These are phyloP conservation scores for Eumaeus atala DNA, from an alignment of 1,140 invertebrate species.

Conservation along the genomic window DNA sequence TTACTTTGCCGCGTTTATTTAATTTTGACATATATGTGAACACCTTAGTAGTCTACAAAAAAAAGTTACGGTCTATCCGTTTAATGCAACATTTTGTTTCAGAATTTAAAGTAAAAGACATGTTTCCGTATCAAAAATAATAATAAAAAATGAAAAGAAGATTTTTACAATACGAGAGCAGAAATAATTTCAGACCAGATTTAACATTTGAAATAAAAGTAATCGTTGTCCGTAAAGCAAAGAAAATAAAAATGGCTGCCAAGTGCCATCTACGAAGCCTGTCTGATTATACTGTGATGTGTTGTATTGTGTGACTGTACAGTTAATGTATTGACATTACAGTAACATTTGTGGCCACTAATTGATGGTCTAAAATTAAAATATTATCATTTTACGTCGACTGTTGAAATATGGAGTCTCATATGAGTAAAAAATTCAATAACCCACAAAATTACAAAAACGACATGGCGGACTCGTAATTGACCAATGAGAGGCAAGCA, in stretches of 20 bases:
- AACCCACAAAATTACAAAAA: constrained; percentile 59
- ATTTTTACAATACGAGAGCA: too few species aligned
- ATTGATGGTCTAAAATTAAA: background rate
- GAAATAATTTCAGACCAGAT: too few species aligned
- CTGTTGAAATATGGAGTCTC: background rate
- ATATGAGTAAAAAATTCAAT: constrained; percentile 48
- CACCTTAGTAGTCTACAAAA: too few species aligned
- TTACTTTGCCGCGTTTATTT: too few species aligned
- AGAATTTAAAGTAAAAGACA: too few species aligned
- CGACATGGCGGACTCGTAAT: constrained; percentile 77
- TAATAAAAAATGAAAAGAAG: too few species aligned
- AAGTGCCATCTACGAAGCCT: constrained; percentile 36
- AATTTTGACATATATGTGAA: too few species aligned
- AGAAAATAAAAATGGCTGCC: constrained; percentile 54
- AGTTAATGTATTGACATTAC: background rate
- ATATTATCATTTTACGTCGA: background rate
- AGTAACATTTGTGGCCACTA: background rate
- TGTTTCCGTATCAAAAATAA: too few species aligned
- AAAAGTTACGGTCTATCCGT: too few species aligned
- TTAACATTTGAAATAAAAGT: too few species aligned
- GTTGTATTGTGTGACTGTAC: constrained; percentile 34
- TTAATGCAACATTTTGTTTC: too few species aligned
- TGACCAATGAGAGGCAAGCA: constrained; percentile 77
- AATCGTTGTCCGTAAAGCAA: background rate
- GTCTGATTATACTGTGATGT: constrained; percentile 31